Evolutionary conservation across 1,140 invertebrate genomes (phyloP), one percentile per base, ranked within the genome.

Genomic region (Homalodisca vitripennis): DNA sequence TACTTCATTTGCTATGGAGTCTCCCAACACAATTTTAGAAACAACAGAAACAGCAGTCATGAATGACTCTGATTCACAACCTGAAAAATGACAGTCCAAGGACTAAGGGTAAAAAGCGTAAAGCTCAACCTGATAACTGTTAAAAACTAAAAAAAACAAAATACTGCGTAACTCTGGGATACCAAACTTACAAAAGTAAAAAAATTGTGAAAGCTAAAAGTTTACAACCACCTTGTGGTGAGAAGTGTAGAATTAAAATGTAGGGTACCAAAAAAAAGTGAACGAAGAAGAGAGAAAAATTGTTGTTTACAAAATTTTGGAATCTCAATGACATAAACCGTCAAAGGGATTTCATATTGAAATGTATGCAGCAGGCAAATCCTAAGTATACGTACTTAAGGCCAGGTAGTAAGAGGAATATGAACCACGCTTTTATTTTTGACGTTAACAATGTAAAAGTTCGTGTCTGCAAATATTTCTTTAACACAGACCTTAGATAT

Each of bases 401-500:
- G 22, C 32, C 14, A 41, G 48, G 12, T 65, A 72, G 31, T 31
- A 70, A 60, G 65, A 53, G 32, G 62, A 26, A 17, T 17, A 6
- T 41, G 6, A 41, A 41, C 34, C 17, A 6, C 6, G 34, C 34
- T 10, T 41, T 41, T 65, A 63, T 62, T 67, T 70, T 72, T 30
- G 29, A 29, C 29, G 14, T 65, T 26, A 60, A 34, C 26, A 53
- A 55, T 13, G 30, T n/a, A 51, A 41, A 57, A 22, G 64, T 66
- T 22, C n/a, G 70, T 24, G 72, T 73, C 10, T 71, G 72, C 46
- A 73, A 71, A 63, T 3, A 34, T 17, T 71, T 73, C 64, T 73
- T 71, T 57, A n/a, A 66, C 60, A 57, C 65, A 57, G n/a, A 73
- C 72, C 13, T 27, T 73, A 6, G 70, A 69, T 64, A 73, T 73